Conservation (phyloP, 2,797 vertebrate species). For the Mormyrops attenuatus region DNA sequence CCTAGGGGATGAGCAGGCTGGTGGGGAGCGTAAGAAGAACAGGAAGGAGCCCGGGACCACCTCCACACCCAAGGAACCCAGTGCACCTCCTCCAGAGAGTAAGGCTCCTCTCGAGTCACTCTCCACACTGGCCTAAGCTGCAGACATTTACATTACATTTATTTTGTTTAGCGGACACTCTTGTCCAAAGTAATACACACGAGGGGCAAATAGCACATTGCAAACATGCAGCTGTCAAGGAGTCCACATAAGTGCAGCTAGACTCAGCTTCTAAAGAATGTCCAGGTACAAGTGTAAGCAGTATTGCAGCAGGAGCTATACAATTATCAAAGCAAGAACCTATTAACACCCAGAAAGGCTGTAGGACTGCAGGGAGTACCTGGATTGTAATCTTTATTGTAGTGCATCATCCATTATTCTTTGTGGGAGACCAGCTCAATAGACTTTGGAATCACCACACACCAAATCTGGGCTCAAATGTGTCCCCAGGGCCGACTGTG, state of each 20-base stretch:
- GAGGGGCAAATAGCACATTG: not conserved
- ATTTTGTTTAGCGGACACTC: not conserved
- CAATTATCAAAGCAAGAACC: not conserved
- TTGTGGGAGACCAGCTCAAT: not conserved
- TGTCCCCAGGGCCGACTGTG: not conserved
- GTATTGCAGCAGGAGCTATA: not conserved
- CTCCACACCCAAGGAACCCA: constrained; percentile 60
- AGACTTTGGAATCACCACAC: not conserved
- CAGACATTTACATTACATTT: not conserved
- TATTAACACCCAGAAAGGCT: not conserved
- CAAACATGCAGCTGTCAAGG: not conserved
- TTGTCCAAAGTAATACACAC: not conserved
- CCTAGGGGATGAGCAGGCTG: constrained; percentile 84
- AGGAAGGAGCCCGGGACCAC: constrained; percentile 67
- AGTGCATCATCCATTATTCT: not conserved
- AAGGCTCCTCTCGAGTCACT: constrained; percentile 30
- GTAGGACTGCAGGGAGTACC: not conserved
- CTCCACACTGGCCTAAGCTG: not conserved
- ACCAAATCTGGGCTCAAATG: not conserved
- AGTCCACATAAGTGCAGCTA: not conserved
- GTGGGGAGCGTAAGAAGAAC: constrained; percentile 79
- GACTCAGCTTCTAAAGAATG: not conserved
- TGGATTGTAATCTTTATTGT: not conserved
- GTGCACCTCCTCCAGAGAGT: constrained; percentile 77
- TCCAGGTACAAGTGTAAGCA: not conserved